Evolutionary conservation across 2,888 invertebrate species (phyloP).

Genomic region (Protodeltote pygarga): DNA sequence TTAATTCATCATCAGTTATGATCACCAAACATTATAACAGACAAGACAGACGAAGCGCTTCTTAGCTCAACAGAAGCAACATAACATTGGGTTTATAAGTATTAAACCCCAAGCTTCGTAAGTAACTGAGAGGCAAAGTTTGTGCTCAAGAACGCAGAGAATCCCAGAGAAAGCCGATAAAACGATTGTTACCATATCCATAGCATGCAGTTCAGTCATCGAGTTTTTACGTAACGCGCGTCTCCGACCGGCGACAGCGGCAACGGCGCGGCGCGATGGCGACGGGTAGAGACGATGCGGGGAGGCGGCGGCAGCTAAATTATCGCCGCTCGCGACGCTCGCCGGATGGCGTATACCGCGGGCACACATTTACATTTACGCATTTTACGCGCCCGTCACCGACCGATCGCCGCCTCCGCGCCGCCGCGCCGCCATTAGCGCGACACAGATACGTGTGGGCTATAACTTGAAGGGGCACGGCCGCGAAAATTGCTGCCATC

Average conservation of each 20-base stretch:
- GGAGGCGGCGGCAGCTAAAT: slow-evolving; percentile 53
- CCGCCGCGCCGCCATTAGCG: slow-evolving; percentile 64
- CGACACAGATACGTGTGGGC: slow-evolving; percentile 62
- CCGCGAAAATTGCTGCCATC: slow-evolving; percentile 68
- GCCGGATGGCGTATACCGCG: slow-evolving; percentile 49
- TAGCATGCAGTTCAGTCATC: slow-evolving; percentile 56
- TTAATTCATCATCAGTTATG: no score
- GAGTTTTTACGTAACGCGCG: slow-evolving; percentile 65
- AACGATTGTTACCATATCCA: slow-evolving; percentile 47
- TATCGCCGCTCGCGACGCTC: slow-evolving; percentile 49
- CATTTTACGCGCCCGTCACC: slow-evolving; percentile 70
- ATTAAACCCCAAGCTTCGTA: neutral
- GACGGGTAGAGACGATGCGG: slow-evolving; percentile 40
- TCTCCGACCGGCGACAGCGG: slow-evolving; percentile 51
- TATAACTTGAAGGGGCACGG: slow-evolving; percentile 63
- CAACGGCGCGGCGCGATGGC: slow-evolving; percentile 31
- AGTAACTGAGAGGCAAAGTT: slow-evolving; percentile 10
- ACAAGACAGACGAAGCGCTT: no score
- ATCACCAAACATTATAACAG: neutral
- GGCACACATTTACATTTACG: slow-evolving; percentile 70
- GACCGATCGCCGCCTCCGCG: slow-evolving; percentile 65
- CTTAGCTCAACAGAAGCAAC: no score
- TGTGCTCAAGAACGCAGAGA: slow-evolving; percentile 35
- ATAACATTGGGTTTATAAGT: neutral
- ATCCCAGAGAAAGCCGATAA: slow-evolving; percentile 56